Conservation (phyloP, 2,113 vertebrate species). For the Cygnus atratus region DNA sequence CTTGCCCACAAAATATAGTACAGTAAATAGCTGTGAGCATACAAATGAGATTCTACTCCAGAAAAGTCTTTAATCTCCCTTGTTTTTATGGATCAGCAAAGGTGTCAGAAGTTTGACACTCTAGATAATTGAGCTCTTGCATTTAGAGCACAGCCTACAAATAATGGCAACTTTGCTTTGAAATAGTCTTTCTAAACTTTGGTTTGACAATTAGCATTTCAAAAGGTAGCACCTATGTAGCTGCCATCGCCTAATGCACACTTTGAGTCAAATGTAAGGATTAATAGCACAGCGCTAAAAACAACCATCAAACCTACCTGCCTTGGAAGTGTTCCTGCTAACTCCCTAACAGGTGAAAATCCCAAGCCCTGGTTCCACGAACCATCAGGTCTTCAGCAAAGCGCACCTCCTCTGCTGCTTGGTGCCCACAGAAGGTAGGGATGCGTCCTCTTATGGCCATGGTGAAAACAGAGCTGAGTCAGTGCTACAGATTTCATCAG, state of each 20-base stretch:
- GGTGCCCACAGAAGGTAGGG: background rate
- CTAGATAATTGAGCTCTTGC: constrained; percentile 51
- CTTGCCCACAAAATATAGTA: background rate
- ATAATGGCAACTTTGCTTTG: constrained; percentile 55
- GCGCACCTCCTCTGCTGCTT: fast-evolving
- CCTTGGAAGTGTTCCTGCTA: background rate
- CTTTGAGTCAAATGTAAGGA: background rate
- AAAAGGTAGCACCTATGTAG: constrained; percentile 36
- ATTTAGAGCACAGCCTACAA: constrained; percentile 52
- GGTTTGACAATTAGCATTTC: constrained; percentile 70
- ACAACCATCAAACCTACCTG: background rate
- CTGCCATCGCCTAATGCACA: constrained; percentile 51
- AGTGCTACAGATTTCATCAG: fast-evolving
- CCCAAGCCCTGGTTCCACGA: fast-evolving
- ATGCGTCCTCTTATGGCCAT: background rate
- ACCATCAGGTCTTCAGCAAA: background rate
- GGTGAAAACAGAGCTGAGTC: background rate
- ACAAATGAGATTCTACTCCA: constrained; percentile 38
- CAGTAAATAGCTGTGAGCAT: constrained; percentile 34
- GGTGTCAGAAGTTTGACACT: constrained; percentile 56
- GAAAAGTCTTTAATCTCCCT: constrained; percentile 59
- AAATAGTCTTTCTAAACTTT: constrained; percentile 61
- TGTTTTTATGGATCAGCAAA: constrained; percentile 56
- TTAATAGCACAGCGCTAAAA: constrained; percentile 6
- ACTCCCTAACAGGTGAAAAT: fast-evolving